A percentile compares a stretch with the other conserved stretches of the same genome.
phyloP scores from a whole-genome alignment of 1,140 invertebrate genomes.

The Calliphora vicina region DNA sequence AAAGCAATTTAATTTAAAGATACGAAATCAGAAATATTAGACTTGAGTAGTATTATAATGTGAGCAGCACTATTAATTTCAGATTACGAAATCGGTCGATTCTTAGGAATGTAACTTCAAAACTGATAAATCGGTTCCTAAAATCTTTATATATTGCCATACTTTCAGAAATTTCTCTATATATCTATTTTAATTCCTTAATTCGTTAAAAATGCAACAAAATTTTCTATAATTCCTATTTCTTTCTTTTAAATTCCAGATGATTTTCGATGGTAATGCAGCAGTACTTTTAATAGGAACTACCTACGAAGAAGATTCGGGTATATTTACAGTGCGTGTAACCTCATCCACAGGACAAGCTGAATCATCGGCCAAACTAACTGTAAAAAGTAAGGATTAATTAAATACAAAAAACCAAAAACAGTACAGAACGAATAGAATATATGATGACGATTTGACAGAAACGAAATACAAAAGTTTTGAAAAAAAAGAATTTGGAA shows the following conservation, averaged over 20 bases:
- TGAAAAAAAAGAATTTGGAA: not conserved
- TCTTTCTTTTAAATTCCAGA: conserved; percentile 69
- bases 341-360: conserved; percentile 90
- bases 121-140: no score
- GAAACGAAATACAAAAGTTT: conserved; percentile 2
- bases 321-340: conserved; percentile 89
- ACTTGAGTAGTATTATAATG: no score
- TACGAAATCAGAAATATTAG: no score
- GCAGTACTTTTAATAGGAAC: conserved; percentile 89
- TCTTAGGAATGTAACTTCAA: no score
- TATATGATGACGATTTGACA: conserved; percentile 25
- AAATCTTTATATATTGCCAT: no score
- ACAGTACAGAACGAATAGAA: not conserved
- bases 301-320: conserved; percentile 93
- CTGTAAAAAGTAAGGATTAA: conserved; percentile 98
- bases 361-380: conserved; percentile 90
- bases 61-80: no score
- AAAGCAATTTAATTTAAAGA: no score
- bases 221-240: not conserved
- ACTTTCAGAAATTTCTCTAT: no score
- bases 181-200: no score
- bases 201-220: no score
- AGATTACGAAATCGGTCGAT: no score
- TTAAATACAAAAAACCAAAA: conserved; percentile 55
- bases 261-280: conserved; percentile 90